These are phyloP conservation scores for Colletes latitarsis DNA, from an alignment of 1,140 invertebrate species.

Conservation along the genomic window DNA sequence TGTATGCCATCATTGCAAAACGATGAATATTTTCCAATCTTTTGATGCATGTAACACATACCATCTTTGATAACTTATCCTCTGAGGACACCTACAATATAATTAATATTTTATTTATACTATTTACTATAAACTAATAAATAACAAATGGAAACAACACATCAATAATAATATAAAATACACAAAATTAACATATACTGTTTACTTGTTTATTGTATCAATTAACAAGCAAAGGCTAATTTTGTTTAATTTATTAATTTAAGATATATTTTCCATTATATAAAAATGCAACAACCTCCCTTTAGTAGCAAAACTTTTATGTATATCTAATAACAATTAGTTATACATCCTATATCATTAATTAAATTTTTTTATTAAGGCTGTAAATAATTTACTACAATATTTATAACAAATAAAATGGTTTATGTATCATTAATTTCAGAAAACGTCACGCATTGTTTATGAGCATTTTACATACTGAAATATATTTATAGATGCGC, in stretches of 20 bases:
- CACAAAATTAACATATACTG: neutral
- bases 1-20: constrained; percentile 83
- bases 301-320: neutral
- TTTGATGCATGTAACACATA: constrained; percentile 81
- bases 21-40: constrained; percentile 82
- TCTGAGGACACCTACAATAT: constrained; percentile 78
- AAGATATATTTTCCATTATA: neutral
- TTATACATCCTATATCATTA: neutral
- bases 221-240: neutral
- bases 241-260: neutral
- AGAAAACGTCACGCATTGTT: neutral
- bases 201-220: neutral
- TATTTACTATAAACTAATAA: neutral
- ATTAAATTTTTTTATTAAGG: neutral
- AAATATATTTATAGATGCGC: constrained; percentile 75
- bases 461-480: constrained; percentile 58
- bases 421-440: neutral
- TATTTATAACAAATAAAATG: neutral
- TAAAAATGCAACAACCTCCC: constrained; percentile 1
- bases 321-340: constrained; percentile 2
- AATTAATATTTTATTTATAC: constrained; percentile 2
- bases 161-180: neutral
- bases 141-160: neutral
- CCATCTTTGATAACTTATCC: constrained; percentile 83
- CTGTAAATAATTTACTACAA: neutral